Evolutionary conservation across 2,113 vertebrate genomes (phyloP).

Genomic region (Pavo muticus): DNA sequence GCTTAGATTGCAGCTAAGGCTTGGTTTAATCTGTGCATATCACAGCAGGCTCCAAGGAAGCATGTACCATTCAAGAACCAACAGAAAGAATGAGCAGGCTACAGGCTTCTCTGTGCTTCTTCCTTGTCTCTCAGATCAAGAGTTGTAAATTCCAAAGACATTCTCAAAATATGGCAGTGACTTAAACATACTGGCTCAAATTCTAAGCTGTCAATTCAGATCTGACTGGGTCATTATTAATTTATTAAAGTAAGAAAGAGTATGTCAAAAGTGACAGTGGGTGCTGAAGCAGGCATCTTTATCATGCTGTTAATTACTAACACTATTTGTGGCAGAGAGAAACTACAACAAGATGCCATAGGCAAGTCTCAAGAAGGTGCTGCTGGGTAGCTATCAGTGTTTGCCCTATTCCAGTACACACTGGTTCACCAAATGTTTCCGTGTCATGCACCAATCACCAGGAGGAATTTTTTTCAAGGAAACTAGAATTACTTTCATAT

Average conservation of each 20-base stretch:
- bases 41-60: neutral
- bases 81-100: neutral
- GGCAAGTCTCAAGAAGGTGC: neutral
- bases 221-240: neutral
- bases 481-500: neutral
- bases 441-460: neutral
- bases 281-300: neutral
- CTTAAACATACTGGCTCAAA: neutral
- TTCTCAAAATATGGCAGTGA: neutral
- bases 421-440: neutral
- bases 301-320: neutral
- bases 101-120: neutral
- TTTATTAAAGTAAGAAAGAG: neutral
- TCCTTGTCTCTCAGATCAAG: neutral
- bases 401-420: neutral
- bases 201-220: neutral
- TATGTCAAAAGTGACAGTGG: neutral
- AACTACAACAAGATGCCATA: neutral
- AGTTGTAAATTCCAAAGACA: neutral
- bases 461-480: constrained; percentile 3
- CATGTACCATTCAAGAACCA: neutral
- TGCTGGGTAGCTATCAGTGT: neutral
- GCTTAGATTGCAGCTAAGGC: neutral
- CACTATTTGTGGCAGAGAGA: neutral
- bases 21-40: neutral